Evolutionary conservation across 2,888 invertebrate species (phyloP).

Genomic region (Cremastinae sp.): DNA sequence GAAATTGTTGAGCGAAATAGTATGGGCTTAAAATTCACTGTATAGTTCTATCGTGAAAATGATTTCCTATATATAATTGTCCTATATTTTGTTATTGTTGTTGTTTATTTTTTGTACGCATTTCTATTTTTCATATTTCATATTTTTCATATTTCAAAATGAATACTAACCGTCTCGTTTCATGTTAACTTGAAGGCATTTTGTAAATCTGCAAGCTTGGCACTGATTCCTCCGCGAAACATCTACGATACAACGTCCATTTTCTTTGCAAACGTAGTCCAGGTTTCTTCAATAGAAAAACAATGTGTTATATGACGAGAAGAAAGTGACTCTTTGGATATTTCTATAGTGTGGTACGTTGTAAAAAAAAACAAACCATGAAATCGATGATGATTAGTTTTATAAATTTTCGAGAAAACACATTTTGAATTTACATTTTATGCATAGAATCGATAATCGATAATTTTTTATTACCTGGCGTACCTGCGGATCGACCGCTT

Average conservation of each 20-base stretch:
- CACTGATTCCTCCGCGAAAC: slow-evolving; percentile 96
- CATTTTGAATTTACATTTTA: slow-evolving; percentile 6
- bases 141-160: background rate
- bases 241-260: slow-evolving; percentile 92
- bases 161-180: slow-evolving; percentile 91
- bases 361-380: background rate
- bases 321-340: background rate
- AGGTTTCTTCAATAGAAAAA: slow-evolving; percentile 84
- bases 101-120: no score
- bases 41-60: no score
- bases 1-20: no score
- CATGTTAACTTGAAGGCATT: slow-evolving; percentile 96
- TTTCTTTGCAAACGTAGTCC: slow-evolving; percentile 96
- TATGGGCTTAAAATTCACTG: no score
- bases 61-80: no score
- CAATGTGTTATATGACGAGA: background rate
- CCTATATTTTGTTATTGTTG: no score
- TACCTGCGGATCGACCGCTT: slow-evolving; percentile 91
- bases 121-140: no score
- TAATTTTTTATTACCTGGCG: slow-evolving; percentile 82
- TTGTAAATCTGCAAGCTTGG: slow-evolving; percentile 95
- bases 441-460: slow-evolving; percentile 45
- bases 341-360: background rate
- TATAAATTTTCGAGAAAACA: slow-evolving; percentile 2
- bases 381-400: background rate